A percentile compares a stretch with the other conserved stretches of the same genome.
These are phyloP conservation scores for Neocrepidodera transversa DNA, from an alignment of 2,888 invertebrate species.

Conservation along the genomic window DNA sequence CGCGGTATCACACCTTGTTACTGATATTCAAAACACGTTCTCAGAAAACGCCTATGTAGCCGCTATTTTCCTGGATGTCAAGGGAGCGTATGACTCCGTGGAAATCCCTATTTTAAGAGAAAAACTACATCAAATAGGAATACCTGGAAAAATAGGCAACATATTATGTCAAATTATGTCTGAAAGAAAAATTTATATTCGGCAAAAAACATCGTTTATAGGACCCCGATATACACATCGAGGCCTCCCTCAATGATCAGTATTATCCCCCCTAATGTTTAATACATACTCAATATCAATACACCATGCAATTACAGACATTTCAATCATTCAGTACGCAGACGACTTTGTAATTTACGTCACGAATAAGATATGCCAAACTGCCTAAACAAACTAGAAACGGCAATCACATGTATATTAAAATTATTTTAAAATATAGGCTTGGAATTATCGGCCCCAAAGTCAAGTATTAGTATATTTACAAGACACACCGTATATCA, in stretches of 20 bases:
- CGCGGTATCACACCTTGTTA: not conserved
- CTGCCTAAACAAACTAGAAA: no score
- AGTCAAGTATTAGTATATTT: not conserved
- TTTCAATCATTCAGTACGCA: no score
- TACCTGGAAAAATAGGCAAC: no score
- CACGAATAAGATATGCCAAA: no score
- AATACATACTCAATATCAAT: no score
- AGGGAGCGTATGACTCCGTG: not conserved
- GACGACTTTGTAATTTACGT: no score
- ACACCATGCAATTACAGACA: not conserved
- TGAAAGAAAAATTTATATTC: no score
- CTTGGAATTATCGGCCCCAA: not conserved
- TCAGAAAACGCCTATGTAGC: not conserved
- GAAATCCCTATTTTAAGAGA: not conserved
- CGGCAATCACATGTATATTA: not conserved
- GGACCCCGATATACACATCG: no score
- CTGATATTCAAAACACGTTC: not conserved
- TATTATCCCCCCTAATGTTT: no score
- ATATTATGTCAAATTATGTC: no score
- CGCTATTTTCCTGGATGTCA: not conserved
- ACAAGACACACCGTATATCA: not conserved
- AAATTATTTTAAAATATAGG: not conserved
- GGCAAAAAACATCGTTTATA: no score
- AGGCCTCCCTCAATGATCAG: no score
- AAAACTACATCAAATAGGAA: not conserved